Conservation (phyloP, 1,140 invertebrate genomes). For the Chymomyza costata region DNA sequence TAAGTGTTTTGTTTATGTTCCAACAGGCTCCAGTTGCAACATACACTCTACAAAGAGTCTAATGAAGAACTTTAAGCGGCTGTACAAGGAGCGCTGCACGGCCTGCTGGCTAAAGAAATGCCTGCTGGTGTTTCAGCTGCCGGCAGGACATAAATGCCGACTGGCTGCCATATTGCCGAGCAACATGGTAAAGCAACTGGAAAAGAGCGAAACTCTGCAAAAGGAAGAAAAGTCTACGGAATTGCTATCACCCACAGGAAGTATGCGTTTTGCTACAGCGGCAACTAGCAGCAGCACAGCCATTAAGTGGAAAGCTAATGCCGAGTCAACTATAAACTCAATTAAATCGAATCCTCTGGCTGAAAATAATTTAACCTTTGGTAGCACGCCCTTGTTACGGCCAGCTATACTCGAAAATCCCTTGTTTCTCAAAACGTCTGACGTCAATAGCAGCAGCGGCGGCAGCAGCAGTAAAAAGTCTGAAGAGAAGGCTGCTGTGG, state of each 20-base stretch:
- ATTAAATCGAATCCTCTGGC: constrained; percentile 66
- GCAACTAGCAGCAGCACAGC: constrained; percentile 12
- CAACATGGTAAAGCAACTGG: constrained; percentile 37
- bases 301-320: constrained; percentile 57
- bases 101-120: constrained; percentile 93
- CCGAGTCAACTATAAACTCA: constrained; percentile 30
- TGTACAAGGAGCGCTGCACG: constrained; percentile 84
- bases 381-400: constrained; percentile 57
- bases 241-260: constrained; percentile 43
- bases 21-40: constrained; percentile 78
- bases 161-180: constrained; percentile 81
- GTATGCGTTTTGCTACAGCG: constrained; percentile 28
- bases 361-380: constrained; percentile 72
- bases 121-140: constrained; percentile 86
- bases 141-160: constrained; percentile 80
- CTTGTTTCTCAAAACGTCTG: constrained; percentile 52
- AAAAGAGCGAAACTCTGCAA: background rate
- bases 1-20: constrained; percentile 3
- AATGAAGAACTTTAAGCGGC: constrained; percentile 82
- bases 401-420: constrained; percentile 71
- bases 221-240: constrained; percentile 48
- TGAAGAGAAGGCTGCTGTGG: background rate
- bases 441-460: constrained; percentile 10
- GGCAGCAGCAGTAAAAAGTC: constrained; percentile 22
- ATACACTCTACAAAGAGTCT: constrained; percentile 84